Evolutionary conservation across 1,140 invertebrate species (phyloP), one percentile per base, ranked within the genome.

Genomic region (Drosophila murphyi): DNA sequence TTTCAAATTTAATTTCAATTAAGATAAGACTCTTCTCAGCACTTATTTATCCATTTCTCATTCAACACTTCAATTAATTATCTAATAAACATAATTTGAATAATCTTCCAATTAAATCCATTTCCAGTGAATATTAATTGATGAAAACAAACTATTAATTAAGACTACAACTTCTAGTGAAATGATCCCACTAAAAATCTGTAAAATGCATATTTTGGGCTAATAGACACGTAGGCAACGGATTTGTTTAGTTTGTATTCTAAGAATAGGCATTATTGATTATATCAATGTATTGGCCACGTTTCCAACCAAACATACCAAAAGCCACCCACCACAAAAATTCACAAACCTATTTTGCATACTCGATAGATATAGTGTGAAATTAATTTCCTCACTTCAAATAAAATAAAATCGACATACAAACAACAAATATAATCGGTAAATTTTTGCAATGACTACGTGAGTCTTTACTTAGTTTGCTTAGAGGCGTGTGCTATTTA

Each of bases 371-470:
- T 74, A 74, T 51, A 20, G 55, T 70, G 72, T 62, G 72, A 74
- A 74, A 74, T 63, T 74, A 50, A 57, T 70, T 70, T 62, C 65
- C 72, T 62, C 65, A 72, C 54, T 43, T 67, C 47, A 51, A 48
- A 62, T 32, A 55, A 67, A 61, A 31, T 28, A 43, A 29, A 51
- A 41, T 20, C 52, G 51, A 59, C 41, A 51, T 34, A 64, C 63
- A 68, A 61, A 73, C 74, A 77, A 62, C 34, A 61, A 72, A 83
- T 76, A 87, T 82, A 68, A 87, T 72, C 56, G 83, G 70, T 81
- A 82, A 80, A 88, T 83, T 78, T 87, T 80, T 80, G 83, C 83
- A 89, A 64, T 73, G 68, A 64, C 67, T 73, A 80, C 63, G 81
- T 77, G 76, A 72, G 65, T 12, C 67, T 67, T 60, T 37, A n/a